These are phyloP conservation scores for Pherbina coryleti DNA, from an alignment of 2,888 invertebrate species.

Conservation along the genomic window DNA sequence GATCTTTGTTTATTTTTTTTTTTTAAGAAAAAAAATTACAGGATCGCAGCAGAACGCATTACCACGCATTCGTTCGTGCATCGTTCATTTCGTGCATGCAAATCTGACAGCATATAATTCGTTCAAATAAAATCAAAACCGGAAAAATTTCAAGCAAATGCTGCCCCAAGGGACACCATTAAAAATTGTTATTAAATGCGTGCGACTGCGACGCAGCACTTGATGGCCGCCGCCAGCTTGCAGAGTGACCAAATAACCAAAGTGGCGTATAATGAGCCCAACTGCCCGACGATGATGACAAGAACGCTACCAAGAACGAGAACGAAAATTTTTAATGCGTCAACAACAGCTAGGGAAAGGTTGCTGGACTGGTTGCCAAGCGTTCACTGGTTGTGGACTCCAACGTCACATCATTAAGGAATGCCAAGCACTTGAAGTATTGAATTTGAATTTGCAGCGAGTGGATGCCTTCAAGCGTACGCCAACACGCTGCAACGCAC, in stretches of 20 bases:
- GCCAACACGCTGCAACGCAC: not conserved
- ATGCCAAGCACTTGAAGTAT: not conserved
- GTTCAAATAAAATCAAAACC: constrained; percentile 24
- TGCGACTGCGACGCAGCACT: constrained; percentile 16
- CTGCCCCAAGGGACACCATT: constrained; percentile 30
- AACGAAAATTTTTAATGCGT: not conserved
- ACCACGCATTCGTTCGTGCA: too few species aligned
- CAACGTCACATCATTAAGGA: not conserved
- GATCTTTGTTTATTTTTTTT: not conserved
- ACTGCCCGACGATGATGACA: not conserved
- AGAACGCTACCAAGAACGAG: not conserved
- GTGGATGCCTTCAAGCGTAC: not conserved
- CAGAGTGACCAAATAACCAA: constrained; percentile 8
- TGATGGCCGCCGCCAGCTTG: constrained; percentile 16
- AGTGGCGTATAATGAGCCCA: not conserved
- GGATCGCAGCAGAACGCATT: not conserved
- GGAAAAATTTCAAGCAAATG: not conserved
- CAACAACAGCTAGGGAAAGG: not conserved
- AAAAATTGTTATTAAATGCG: constrained; percentile 35
- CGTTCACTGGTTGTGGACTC: not conserved
- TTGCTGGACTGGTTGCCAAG: not conserved
- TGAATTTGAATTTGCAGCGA: constrained; percentile 5
- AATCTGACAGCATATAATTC: constrained; percentile 17
- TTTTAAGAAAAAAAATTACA: not conserved
- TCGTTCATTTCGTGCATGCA: not conserved